A percentile compares a stretch with the other conserved stretches of the same genome.
These are phyloP conservation scores for Chymomyza procnemis DNA, from an alignment of 2,888 invertebrate genomes.

Conservation along the genomic window DNA sequence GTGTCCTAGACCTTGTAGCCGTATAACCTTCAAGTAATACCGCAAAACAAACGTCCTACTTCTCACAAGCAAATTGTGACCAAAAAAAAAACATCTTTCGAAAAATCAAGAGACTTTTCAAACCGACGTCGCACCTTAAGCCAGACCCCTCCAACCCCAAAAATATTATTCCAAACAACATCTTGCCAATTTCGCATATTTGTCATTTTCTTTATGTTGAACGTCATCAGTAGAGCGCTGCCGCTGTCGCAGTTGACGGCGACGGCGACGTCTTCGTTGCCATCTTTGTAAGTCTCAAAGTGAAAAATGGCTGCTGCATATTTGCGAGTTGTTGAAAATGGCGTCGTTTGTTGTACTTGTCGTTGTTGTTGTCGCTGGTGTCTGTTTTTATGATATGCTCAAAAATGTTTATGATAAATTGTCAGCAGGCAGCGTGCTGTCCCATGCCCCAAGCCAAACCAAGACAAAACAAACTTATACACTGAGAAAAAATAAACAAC, in stretches of 20 bases:
- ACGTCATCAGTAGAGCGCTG: slow-evolving; percentile 4
- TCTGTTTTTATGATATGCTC: slow-evolving; percentile 61
- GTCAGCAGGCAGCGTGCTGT: neutral
- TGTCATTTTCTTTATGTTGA: slow-evolving; percentile 42
- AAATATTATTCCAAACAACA: neutral
- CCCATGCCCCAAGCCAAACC: neutral
- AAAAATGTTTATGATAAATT: slow-evolving; percentile 3
- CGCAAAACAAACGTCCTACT: no score
- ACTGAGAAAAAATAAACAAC: neutral
- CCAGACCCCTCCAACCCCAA: neutral
- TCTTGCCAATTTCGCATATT: slow-evolving; percentile 32
- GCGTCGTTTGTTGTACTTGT: slow-evolving; percentile 18
- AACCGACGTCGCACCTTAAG: no score
- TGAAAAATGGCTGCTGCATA: slow-evolving; percentile 48
- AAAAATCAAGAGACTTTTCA: no score
- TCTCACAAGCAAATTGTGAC: no score
- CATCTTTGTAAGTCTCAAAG: slow-evolving; percentile 11
- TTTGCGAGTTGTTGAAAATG: slow-evolving; percentile 30
- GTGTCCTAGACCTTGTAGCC: no score
- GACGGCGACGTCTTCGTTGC: neutral
- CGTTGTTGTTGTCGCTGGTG: slow-evolving; percentile 13
- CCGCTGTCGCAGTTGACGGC: neutral
- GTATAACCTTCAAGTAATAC: no score
- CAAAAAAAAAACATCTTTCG: no score
- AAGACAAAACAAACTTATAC: neutral